phyloP scores from a whole-genome alignment of 1,140 invertebrate species.

The Helicorthomorpha holstii region DNA sequence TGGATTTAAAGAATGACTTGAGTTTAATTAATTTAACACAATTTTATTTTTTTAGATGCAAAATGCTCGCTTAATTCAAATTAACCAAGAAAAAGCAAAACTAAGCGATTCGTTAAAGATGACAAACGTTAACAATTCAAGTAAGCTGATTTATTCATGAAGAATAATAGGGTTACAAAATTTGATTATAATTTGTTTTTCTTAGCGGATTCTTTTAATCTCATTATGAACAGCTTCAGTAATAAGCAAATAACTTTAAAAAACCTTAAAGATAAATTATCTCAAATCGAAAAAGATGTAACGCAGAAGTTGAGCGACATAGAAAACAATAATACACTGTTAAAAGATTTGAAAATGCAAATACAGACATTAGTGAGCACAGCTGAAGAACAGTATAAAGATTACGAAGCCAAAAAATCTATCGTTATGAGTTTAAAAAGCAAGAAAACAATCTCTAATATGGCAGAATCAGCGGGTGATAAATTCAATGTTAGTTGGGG shows the following conservation, averaged over 20 bases:
- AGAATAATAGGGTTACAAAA: too few relatives aligned
- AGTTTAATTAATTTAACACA: slow-evolving; percentile 65
- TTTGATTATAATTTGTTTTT: slow-evolving; percentile 9
- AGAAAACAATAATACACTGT: slow-evolving; percentile 58
- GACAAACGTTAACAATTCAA: too few relatives aligned
- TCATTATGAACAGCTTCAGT: slow-evolving; percentile 56
- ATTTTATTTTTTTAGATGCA: too few relatives aligned
- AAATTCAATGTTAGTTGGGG: too few relatives aligned
- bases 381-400: slow-evolving; percentile 37
- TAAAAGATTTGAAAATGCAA: slow-evolving; percentile 41
- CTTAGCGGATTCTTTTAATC: slow-evolving; percentile 41
- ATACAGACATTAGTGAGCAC: slow-evolving; percentile 36
- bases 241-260: slow-evolving; percentile 56
- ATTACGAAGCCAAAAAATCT: slow-evolving; percentile 40
- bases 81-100: slow-evolving; percentile 12
- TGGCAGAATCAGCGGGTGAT: too few relatives aligned
- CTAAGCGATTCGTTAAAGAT: slow-evolving; percentile 6
- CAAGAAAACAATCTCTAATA: too few relatives aligned
- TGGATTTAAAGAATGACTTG: slow-evolving; percentile 13
- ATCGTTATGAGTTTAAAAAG: slow-evolving; percentile 25
- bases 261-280: slow-evolving; percentile 59
- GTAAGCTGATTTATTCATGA: too few relatives aligned
- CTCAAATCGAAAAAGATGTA: slow-evolving; percentile 41
- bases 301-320: slow-evolving; percentile 59
- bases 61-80: slow-evolving; percentile 41